These are phyloP conservation scores for Ispidina lecontei DNA, from an alignment of 2,797 vertebrate species.

Conservation along the genomic window DNA sequence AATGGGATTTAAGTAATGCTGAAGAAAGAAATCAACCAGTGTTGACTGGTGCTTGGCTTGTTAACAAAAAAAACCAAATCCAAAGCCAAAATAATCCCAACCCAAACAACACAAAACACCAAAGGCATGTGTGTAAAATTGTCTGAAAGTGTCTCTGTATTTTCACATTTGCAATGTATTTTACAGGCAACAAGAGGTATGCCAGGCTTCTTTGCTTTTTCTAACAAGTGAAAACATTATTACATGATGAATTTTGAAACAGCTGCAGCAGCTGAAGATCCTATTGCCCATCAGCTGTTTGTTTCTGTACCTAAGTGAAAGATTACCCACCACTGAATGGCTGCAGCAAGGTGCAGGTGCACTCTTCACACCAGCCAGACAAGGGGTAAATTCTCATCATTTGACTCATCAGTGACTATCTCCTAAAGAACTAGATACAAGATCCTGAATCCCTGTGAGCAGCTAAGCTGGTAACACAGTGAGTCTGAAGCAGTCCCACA, in stretches of 20 bases:
- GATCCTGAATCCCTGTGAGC: not conserved
- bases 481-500: not conserved
- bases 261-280: not conserved
- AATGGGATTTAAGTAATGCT: not conserved
- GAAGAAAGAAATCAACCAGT: not conserved
- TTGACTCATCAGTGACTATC: not conserved
- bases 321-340: not conserved
- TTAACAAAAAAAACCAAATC: not conserved
- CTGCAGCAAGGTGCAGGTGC: not conserved
- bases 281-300: not conserved
- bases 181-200: not conserved
- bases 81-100: too few relatives aligned
- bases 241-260: not conserved
- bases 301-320: not conserved
- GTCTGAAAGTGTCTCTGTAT: fast-evolving
- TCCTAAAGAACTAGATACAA: not conserved
- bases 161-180: not conserved
- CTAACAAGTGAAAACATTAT: not conserved
- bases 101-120: not conserved
- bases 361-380: not conserved
- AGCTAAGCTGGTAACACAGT: not conserved
- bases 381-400: not conserved
- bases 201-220: not conserved
- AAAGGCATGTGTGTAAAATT: not conserved
- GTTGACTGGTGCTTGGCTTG: not conserved